A percentile compares a stretch with the other conserved stretches of the same genome.
Evolutionary conservation across 1,140 invertebrate species (phyloP).

Genomic region (Orius laevigatus): DNA sequence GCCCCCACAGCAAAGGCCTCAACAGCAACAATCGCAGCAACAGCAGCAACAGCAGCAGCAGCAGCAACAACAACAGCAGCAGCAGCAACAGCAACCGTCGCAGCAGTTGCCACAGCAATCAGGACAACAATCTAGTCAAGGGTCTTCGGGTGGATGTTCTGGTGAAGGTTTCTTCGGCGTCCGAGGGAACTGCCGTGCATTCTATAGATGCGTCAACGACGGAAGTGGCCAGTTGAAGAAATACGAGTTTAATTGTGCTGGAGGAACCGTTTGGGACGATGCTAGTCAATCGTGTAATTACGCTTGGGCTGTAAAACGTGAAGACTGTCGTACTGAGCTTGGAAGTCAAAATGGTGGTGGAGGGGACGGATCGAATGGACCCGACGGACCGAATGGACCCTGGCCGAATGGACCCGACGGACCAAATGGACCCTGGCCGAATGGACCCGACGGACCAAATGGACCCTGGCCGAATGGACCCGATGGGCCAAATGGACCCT

Average conservation of each 20-base stretch:
- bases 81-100: constrained; percentile 6
- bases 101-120: constrained; percentile 4
- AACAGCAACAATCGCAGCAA: constrained; percentile 6
- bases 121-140: constrained; percentile 1
- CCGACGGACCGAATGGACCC: not conserved
- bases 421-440: constrained; percentile 1
- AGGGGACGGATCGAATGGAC: constrained; percentile 5
- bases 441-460: not conserved
- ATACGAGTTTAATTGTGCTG: constrained; percentile 44
- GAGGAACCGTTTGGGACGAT: constrained; percentile 47
- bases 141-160: constrained; percentile 12
- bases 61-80: constrained; percentile 5
- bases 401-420: not conserved
- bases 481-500: not conserved
- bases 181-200: constrained; percentile 41
- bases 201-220: constrained; percentile 47
- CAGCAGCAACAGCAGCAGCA: constrained; percentile 2
- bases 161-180: constrained; percentile 38
- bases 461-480: constrained; percentile 1
- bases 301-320: constrained; percentile 31
- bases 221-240: constrained; percentile 35
- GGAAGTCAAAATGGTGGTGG: not conserved
- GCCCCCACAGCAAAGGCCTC: constrained; percentile 5
- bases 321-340: constrained; percentile 16
- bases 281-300: constrained; percentile 42